Evolutionary conservation across 2,113 vertebrate genomes (phyloP).

Genomic region (Coptodon rendalli): DNA sequence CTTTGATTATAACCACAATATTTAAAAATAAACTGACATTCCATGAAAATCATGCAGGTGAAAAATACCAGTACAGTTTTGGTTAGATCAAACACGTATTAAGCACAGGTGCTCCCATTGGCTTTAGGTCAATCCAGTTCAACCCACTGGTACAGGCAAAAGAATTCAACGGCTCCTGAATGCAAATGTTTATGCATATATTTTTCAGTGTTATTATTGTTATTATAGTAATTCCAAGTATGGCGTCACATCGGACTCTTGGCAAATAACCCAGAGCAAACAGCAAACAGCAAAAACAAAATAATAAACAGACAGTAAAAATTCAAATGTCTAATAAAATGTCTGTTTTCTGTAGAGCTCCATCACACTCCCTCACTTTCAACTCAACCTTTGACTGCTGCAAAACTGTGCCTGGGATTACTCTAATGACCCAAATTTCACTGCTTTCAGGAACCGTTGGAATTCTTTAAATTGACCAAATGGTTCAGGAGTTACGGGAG

Average conservation of each 20-base stretch:
- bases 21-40: not conserved
- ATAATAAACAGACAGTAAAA: not conserved
- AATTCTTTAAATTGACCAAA: not conserved
- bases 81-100: not conserved
- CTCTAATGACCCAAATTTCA: fast-evolving
- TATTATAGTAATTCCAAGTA: fast-evolving
- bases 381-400: not conserved
- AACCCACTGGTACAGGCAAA: not conserved
- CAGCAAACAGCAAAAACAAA: not conserved
- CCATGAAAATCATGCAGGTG: not conserved
- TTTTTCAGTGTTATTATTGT: not conserved
- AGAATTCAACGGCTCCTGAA: not conserved
- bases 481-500: not conserved
- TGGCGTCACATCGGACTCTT: fast-evolving
- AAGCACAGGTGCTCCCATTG: fast-evolving
- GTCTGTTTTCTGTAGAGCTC: not conserved
- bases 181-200: not conserved
- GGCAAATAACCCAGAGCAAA: not conserved
- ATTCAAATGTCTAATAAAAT: not conserved
- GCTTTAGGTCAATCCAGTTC: not conserved
- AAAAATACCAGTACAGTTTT: fast-evolving
- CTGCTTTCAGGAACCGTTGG: not conserved
- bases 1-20: fast-evolving
- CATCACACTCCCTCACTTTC: not conserved
- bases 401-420: not conserved